Percentiles rank a stretch among this genome's conserved stretches.
Evolutionary conservation across 2,113 vertebrate genomes (phyloP).

Genomic region (Rattus rattus): DNA sequence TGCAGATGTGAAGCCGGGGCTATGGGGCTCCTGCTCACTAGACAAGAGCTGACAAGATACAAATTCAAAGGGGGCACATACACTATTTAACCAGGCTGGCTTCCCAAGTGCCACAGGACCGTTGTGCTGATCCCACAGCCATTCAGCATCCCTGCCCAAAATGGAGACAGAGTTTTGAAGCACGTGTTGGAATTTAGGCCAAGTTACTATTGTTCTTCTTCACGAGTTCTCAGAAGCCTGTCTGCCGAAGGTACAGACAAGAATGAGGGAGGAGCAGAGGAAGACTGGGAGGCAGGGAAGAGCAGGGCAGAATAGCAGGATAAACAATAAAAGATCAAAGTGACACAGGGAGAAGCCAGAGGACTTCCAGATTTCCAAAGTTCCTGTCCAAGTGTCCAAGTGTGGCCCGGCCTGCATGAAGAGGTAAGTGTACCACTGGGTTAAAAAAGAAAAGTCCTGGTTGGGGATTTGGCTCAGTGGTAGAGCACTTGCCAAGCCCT

Average conservation of each 20-base stretch:
- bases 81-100: constrained; percentile 27
- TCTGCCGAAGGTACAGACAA: constrained; percentile 28
- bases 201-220: constrained; percentile 50
- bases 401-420: accelerated
- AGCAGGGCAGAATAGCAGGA: background rate
- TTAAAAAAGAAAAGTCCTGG: background rate
- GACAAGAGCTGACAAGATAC: constrained; percentile 6
- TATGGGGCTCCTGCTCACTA: background rate
- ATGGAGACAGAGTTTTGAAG: constrained; percentile 70
- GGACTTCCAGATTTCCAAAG: background rate
- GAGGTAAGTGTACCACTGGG: background rate
- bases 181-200: constrained; percentile 50
- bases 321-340: background rate
- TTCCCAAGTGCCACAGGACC: constrained; percentile 37
- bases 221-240: constrained; percentile 58
- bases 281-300: background rate
- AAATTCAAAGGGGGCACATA: background rate
- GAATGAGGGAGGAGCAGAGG: background rate
- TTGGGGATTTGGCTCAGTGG: too few species aligned
- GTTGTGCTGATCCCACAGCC: constrained; percentile 41
- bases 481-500: too few species aligned
- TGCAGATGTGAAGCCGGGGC: background rate
- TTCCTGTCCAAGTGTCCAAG: background rate
- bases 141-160: constrained; percentile 65
- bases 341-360: background rate